Evolutionary conservation across 2,797 vertebrate species (phyloP), one percentile per base, ranked within the genome.

Genomic region (Antrozous pallidus): DNA sequence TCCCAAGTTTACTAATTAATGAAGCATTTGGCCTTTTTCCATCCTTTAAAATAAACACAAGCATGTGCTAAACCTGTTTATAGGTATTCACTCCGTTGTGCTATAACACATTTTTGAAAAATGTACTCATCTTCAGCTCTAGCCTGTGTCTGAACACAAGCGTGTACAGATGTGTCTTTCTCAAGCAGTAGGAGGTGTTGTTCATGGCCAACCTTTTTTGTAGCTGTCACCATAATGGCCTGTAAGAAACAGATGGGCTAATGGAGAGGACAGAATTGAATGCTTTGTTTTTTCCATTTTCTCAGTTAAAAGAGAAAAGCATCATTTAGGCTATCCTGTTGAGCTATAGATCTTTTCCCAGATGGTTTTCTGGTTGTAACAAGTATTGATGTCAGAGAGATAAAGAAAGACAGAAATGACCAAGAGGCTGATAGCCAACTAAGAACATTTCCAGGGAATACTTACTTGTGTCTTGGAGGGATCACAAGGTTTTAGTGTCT

Each of bases 341-440:
- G 83, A 92, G 86, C 47, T 90, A 88, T 61, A 95, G 85, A 92
- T 95, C 69, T 90, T 94, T 49, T 69, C 22, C 71, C 56, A 33
- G 24, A 42, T 86, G 70, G 13, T 74, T 94, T 95, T 92, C 84
- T 80, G 82, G 20, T 47, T 67, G 12, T 77, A 96, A 81, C 38
- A 88, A 79, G 81, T 77, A 90, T 80, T 88, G 67, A 74, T 89
- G 36, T 86, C 54, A 80, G 33, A 79, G 75, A 92, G 14, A 58
- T 8, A 49, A 36, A 67, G 28, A 78, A 11, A 89, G 26, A 47
- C 1, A 85, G 24, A 90, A 70, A 90, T 17, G 58, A 38, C 38
- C 69, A 75, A 75, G 28, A 58, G 31, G 18, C 73, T 54, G 56
- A 79, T 4, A n/a, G 31, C 49, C 87, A 63, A 14, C 26, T 17